A percentile compares a stretch with the other conserved stretches of the same genome.
Conservation (phyloP, 2,797 vertebrate genomes). For the Morus bassanus region DNA sequence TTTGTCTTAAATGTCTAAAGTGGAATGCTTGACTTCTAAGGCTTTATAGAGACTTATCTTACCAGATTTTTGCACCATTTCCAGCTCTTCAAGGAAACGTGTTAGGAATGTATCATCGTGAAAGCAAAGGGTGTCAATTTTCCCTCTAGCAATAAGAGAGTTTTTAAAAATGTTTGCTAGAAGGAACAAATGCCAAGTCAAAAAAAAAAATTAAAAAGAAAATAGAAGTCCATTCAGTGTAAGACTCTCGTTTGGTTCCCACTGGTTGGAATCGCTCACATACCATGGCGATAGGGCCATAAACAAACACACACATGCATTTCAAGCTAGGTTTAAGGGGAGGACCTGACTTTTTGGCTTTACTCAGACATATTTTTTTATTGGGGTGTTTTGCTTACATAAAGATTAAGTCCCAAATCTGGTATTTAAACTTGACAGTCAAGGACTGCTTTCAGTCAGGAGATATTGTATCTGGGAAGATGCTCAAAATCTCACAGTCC, state of each 20-base stretch:
- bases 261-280: constrained; percentile 31
- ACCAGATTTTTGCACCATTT: constrained; percentile 65
- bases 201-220: constrained; percentile 14
- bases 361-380: constrained; percentile 6
- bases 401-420: constrained; percentile 54
- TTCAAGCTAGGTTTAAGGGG: background rate
- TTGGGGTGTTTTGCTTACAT: constrained; percentile 53
- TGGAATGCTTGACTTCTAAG: constrained; percentile 63
- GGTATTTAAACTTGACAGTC: constrained; percentile 61
- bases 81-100: constrained; percentile 65
- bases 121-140: constrained; percentile 71
- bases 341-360: constrained; percentile 12
- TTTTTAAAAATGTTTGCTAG: constrained; percentile 69
- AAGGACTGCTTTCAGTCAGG: constrained; percentile 59
- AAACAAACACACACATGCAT: background rate
- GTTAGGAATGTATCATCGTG: constrained; percentile 69
- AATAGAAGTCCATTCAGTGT: constrained; percentile 50
- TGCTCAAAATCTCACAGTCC: constrained; percentile 63
- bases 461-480: constrained; percentile 59
- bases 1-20: constrained; percentile 68
- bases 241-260: constrained; percentile 24
- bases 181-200: constrained; percentile 63
- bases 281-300: background rate
- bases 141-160: constrained; percentile 63
- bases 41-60: constrained; percentile 70